Evolutionary conservation across 1,140 invertebrate genomes (phyloP).

Genomic region (Micrasema longulum): DNA sequence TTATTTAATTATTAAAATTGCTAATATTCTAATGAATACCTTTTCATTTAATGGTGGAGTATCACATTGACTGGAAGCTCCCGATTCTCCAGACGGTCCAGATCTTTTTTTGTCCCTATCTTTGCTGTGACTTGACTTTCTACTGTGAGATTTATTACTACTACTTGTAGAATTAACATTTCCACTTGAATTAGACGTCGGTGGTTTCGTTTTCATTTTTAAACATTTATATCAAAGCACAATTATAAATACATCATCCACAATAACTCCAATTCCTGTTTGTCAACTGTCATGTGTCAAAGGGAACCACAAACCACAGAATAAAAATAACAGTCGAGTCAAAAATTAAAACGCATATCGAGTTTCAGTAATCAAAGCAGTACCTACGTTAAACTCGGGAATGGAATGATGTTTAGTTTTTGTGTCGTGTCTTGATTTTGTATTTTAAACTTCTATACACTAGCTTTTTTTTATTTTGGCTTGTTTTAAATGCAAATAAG

Average conservation of each 20-base stretch:
- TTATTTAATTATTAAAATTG: no score
- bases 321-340: neutral
- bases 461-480: no score
- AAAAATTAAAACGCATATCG: no score
- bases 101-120: conserved; percentile 62
- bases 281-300: no score
- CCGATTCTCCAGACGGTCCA: conserved; percentile 61
- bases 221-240: conserved; percentile 1
- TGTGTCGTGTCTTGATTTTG: no score
- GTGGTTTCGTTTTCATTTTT: conserved; percentile 40
- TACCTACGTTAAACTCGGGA: no score
- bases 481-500: no score
- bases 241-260: no score
- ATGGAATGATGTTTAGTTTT: no score
- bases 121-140: conserved; percentile 37
- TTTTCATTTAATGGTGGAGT: conserved; percentile 65
- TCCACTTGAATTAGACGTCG: conserved; percentile 22
- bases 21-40: conserved; percentile 57
- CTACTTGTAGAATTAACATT: conserved; percentile 38
- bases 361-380: no score
- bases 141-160: conserved; percentile 26
- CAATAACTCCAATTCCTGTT: no score
- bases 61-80: conserved; percentile 65
- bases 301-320: neutral
- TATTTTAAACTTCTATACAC: no score